Percentiles rank a stretch among this genome's conserved stretches.
These are phyloP conservation scores for Listrodromus nycthemerus DNA, from an alignment of 2,888 invertebrate species.

Conservation along the genomic window DNA sequence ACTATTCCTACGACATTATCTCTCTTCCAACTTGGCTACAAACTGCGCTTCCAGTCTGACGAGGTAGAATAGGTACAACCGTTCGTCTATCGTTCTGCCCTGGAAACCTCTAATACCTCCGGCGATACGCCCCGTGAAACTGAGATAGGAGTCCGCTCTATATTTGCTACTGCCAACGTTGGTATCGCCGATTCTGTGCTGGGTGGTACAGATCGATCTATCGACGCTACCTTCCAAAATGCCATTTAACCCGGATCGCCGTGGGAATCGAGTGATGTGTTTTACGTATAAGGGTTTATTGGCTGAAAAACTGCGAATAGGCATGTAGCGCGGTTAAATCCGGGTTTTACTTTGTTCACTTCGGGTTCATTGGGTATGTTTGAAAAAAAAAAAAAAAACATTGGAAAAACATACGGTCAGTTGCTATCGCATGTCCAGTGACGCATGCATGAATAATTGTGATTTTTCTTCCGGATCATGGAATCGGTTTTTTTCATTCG, in stretches of 20 bases:
- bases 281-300: slow-evolving; percentile 10
- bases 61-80: slow-evolving; percentile 45
- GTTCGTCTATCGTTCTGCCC: slow-evolving; percentile 43
- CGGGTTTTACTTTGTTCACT: slow-evolving; percentile 47
- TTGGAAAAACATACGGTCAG: slow-evolving; percentile 21
- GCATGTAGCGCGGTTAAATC: slow-evolving; percentile 31
- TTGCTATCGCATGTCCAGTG: slow-evolving; percentile 12
- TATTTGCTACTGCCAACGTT: slow-evolving; percentile 42
- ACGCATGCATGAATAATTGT: slow-evolving; percentile 9
- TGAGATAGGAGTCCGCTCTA: slow-evolving; percentile 41
- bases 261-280: slow-evolving; percentile 31
- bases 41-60: slow-evolving; percentile 40
- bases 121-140: slow-evolving; percentile 5
- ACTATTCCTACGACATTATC: slow-evolving; percentile 57
- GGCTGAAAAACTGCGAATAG: slow-evolving; percentile 1
- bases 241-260: slow-evolving; percentile 39
- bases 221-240: slow-evolving; percentile 45
- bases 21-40: slow-evolving; percentile 52
- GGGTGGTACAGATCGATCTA: slow-evolving; percentile 42
- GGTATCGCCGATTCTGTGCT: slow-evolving; percentile 36
- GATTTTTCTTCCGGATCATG: slow-evolving; percentile 35
- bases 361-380: slow-evolving; percentile 36
- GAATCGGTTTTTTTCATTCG: slow-evolving; percentile 25
- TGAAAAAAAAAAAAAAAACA: slow-evolving; percentile 23
- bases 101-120: slow-evolving; percentile 53